Evolutionary conservation across 2,797 vertebrate species (phyloP).

Genomic region (Knipowitschia caucasica): DNA sequence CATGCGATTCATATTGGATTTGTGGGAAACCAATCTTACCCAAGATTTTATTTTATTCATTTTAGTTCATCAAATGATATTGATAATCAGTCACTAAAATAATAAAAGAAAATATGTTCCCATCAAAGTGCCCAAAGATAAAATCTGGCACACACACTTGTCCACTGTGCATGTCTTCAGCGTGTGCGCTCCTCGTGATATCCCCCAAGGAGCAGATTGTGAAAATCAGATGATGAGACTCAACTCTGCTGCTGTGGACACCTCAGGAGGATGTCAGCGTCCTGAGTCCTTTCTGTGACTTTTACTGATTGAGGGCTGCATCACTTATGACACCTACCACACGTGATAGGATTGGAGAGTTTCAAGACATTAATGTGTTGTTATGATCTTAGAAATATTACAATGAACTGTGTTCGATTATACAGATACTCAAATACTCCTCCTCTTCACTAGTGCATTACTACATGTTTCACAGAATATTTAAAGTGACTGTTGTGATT

Average conservation of each 20-base stretch:
- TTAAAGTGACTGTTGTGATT: neutral
- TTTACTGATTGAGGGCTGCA: conserved; percentile 38
- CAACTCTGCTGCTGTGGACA: conserved; percentile 53
- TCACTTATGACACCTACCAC: conserved; percentile 23
- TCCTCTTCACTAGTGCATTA: too few relatives aligned
- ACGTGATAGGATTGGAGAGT: conserved; percentile 30
- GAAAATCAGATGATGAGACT: conserved; percentile 68
- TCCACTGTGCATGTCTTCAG: conserved; percentile 2
- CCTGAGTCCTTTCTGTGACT: conserved; percentile 25
- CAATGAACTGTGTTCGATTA: too few relatives aligned
- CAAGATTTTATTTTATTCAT: too few relatives aligned
- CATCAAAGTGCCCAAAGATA: conserved; percentile 27
- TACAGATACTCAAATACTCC: too few relatives aligned
- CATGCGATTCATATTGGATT: too few relatives aligned
- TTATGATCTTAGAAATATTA: too few relatives aligned
- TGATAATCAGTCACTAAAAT: too few relatives aligned
- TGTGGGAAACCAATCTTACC: too few relatives aligned
- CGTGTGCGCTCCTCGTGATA: conserved; percentile 57
- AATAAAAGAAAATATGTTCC: conserved; percentile 26
- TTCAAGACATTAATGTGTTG: too few relatives aligned
- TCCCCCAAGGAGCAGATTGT: conserved; percentile 45
- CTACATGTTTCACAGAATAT: neutral
- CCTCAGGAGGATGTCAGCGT: conserved; percentile 48
- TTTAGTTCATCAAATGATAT: conserved; percentile 15
- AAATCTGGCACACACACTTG: conserved; percentile 36